Evolutionary conservation across 1,140 invertebrate species (phyloP), one percentile per base, ranked within the genome.

Genomic region (Lordiphosa stackelbergi): DNA sequence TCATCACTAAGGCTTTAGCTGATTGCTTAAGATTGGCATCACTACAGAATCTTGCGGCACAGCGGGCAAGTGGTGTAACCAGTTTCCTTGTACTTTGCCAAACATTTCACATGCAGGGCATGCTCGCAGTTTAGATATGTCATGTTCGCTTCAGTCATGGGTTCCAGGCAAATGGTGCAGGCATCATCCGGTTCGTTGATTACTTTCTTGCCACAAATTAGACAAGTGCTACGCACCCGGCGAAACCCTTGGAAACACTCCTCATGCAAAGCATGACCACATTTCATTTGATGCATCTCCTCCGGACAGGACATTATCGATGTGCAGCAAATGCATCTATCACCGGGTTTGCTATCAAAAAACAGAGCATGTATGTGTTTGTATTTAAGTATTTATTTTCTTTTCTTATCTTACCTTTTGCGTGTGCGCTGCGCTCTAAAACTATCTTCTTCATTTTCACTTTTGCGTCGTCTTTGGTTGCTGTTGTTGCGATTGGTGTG

Each of bases 191-290:
- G 40, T 4, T 55, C 2, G 0, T 13, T 52, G 5, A 42, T 59
- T 0, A 69, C 56, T 0, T 31, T 0, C 3, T 28, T 5, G 8
- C 16, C 1, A 43, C 84, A 86, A 6, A 41, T 8, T 0, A 60
- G 69, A 22, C 84, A 86, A 2, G 55, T 24, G 3, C 46, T 35
- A 24, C 28, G 3, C 9, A 52, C 0, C 1, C 0, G 8, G 2
- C 45, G 60, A 19, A 48, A 73, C 0, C 42, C 22, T 7, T 5
- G 2, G 8, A 42, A 69, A 34, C 84, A 86, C 0, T 3, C 2
- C 0, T 57, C 34, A 42, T 85, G 66, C 45, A 86, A 3, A 0
- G 78, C 70, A 63, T 84, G 78, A 0, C 53, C 53, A 34, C 78
- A 84, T 12, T 11, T 12, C 55, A 74, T 62, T 2, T 5, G 7